Percentiles rank a stretch among this genome's conserved stretches.
These are phyloP conservation scores for Antheraea mylitta DNA, from an alignment of 1,140 invertebrate genomes.

Conservation along the genomic window DNA sequence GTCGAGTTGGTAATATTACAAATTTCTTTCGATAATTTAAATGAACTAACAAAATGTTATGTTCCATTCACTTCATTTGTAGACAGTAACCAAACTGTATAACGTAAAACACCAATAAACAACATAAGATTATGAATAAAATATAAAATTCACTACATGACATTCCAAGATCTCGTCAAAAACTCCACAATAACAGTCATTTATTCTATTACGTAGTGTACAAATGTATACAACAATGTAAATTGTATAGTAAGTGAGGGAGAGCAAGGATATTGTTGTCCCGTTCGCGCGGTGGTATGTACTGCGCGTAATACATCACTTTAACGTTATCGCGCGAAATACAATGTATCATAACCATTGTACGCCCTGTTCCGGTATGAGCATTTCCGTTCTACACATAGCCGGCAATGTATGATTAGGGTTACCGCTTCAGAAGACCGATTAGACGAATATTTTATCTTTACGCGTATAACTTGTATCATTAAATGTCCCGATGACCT, in stretches of 20 bases:
- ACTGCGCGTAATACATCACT: conserved; percentile 31
- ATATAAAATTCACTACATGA: too few relatives aligned
- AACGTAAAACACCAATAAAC: too few relatives aligned
- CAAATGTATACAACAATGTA: not conserved
- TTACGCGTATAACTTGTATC: not conserved
- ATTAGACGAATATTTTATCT: not conserved
- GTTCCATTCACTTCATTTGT: too few relatives aligned
- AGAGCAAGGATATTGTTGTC: not conserved
- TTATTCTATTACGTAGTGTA: too few relatives aligned
- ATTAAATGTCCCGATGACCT: not conserved
- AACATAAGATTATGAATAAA: too few relatives aligned
- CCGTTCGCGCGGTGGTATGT: not conserved
- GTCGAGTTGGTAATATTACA: too few relatives aligned
- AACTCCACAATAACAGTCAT: too few relatives aligned
- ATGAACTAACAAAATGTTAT: too few relatives aligned
- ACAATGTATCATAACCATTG: conserved; percentile 58
- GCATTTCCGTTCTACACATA: conserved; percentile 38
- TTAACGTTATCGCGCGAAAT: conserved; percentile 53
- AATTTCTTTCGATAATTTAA: too few relatives aligned
- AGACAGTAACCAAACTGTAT: too few relatives aligned
- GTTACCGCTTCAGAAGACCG: not conserved
- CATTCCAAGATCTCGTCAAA: too few relatives aligned
- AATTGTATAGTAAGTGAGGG: not conserved
- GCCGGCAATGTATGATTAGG: conserved; percentile 40
- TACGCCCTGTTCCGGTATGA: conserved; percentile 40